Evolutionary conservation across 2,888 invertebrate species (phyloP).

Genomic region (Pterostichus niger): DNA sequence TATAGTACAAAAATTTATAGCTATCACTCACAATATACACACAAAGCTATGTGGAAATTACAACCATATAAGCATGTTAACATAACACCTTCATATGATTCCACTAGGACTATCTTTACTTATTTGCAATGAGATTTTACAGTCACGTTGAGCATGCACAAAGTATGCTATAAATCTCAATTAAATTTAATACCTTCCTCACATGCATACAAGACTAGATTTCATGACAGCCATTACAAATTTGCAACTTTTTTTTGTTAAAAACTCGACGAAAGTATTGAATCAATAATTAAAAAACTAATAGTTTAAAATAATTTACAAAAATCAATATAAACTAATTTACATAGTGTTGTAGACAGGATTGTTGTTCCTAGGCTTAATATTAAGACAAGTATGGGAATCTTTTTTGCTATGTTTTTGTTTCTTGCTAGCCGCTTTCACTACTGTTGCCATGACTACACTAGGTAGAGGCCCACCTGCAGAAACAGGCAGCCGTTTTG

Average conservation of each 20-base stretch:
- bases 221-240: conserved; percentile 74
- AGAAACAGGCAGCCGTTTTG: conserved; percentile 77
- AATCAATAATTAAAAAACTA: conserved; percentile 72
- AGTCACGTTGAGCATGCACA: conserved; percentile 56
- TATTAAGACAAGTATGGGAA: conserved; percentile 92
- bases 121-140: conserved; percentile 62
- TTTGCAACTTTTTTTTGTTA: conserved; percentile 55
- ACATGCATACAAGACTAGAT: conserved; percentile 75
- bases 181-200: conserved; percentile 68
- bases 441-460: conserved; percentile 84
- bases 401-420: conserved; percentile 95
- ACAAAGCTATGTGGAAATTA: conserved; percentile 72
- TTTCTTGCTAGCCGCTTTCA: conserved; percentile 87
- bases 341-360: conserved; percentile 95
- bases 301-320: conserved; percentile 58
- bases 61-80: conserved; percentile 60
- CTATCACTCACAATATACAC: conserved; percentile 77
- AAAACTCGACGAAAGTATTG: conserved; percentile 52
- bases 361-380: conserved; percentile 88
- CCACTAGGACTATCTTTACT: conserved; percentile 61
- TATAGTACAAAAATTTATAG: conserved; percentile 81
- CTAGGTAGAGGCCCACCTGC: conserved; percentile 76
- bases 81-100: conserved; percentile 67
- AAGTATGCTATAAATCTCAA: conserved; percentile 56
- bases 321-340: conserved; percentile 72